Conservation (phyloP, 2,888 invertebrate species). For the Tetranychus piercei region DNA sequence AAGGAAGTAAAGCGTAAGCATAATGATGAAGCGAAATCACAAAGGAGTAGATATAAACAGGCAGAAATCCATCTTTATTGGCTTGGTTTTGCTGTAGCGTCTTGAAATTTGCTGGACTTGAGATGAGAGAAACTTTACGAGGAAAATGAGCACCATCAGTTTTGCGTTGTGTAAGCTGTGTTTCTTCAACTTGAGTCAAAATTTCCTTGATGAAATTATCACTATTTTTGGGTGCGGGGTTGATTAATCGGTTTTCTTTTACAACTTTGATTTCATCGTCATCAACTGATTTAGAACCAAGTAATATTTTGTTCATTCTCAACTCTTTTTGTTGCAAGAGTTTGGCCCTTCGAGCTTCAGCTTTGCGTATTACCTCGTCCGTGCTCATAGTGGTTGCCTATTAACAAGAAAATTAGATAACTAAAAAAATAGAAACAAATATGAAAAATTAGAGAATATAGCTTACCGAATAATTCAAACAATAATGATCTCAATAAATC, state of each 20-base stretch:
- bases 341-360: neutral
- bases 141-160: constrained; percentile 13
- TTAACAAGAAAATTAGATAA: neutral
- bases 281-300: neutral
- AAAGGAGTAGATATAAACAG: neutral
- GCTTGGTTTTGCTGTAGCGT: constrained; percentile 17
- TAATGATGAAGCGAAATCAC: neutral
- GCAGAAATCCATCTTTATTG: neutral
- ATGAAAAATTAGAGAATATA: no score
- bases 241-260: neutral
- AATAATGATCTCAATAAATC: no score
- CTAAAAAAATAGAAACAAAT: no score
- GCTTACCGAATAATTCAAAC: no score
- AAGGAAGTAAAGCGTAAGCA: neutral
- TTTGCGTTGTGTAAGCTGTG: neutral
- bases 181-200: neutral
- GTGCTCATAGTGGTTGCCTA: neutral
- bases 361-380: neutral
- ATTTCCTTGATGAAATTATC: neutral
- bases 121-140: constrained; percentile 20
- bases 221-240: neutral
- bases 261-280: neutral
- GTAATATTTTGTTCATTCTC: neutral
- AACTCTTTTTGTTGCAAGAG: neutral
- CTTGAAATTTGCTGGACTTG: constrained; percentile 19